Evolutionary conservation across 2,888 invertebrate genomes (phyloP), one percentile per base, ranked within the genome.

Genomic region (Salticus scenicus): DNA sequence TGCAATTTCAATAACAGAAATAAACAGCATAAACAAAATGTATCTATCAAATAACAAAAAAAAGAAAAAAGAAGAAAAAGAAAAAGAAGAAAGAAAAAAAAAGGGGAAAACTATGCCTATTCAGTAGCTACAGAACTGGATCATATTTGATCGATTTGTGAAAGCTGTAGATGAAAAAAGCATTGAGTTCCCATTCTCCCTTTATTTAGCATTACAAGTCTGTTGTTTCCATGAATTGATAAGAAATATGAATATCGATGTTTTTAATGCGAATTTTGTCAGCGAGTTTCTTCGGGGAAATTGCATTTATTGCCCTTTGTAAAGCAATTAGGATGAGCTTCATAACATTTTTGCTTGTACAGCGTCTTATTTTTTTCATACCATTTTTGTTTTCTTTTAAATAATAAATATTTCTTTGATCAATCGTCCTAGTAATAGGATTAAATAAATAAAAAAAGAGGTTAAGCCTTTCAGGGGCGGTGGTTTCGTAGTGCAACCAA

Each of bases 191-290:
- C 24, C 24, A 2, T 4, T 20, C 57, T 57, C 57, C 24, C 74
- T 81, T 81, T 81, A 74, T 73, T 81, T 81, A 81, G 74, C 80
- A 41, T 74, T 74, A 67, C 80, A 74, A 73, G 47, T 57, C 57
- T 81, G 80, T 74, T 81, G 80, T 73, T 81, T 74, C 57, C 33
- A 12, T n/a, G 69, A 74, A 81, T 81, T 74, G 80, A 81, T 81
- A 12, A n/a, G 28, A 31, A 33, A 74, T 69, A 81, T 81, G 74
- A 81, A 74, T 81, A 81, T 81, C 74, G 80, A 81, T 81, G 27
- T 81, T 81, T 74, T 80, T 74, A 20, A 41, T 37, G 27, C 17
- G 63, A 7, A 5, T 31, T 4, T 37, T 14, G 28, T 10, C 1
- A 28, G 14, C 37, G 24, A 37, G 37, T 10, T 37, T 10, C 4